These are phyloP conservation scores for Oreochromis grahami DNA, from an alignment of 2,797 vertebrate species.

Conservation along the genomic window DNA sequence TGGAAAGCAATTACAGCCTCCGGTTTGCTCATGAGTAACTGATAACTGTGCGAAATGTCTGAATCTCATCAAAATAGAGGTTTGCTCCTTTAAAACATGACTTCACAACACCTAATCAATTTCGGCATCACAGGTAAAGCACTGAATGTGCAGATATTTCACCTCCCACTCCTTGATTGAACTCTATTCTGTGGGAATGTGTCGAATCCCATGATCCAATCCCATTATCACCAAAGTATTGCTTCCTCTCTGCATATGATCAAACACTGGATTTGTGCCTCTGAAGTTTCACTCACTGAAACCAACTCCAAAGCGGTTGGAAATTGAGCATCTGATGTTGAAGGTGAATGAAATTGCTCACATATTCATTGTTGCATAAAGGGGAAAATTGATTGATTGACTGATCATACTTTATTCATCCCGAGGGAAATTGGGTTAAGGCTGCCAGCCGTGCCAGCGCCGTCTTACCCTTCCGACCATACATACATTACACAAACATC, in stretches of 20 bases:
- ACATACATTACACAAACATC: no score
- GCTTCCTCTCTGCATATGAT: conserved; percentile 33
- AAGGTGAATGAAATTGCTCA: conserved; percentile 48
- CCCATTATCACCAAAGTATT: conserved; percentile 43
- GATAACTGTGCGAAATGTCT: conserved; percentile 43
- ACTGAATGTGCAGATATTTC: conserved; percentile 8
- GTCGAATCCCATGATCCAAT: conserved; percentile 44
- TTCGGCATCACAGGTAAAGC: conserved; percentile 34
- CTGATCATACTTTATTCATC: no score
- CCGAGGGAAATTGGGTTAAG: no score
- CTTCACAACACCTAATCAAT: conserved; percentile 34
- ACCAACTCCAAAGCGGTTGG: conserved; percentile 32
- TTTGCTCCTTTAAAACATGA: conserved; percentile 27
- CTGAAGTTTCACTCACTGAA: conserved; percentile 46
- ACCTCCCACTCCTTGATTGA: conserved; percentile 9
- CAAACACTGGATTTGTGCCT: conserved; percentile 42
- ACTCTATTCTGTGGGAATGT: not conserved
- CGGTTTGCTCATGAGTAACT: conserved; percentile 43
- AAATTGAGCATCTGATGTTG: conserved; percentile 41
- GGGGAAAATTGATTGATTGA: no score
- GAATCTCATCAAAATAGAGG: conserved; percentile 34
- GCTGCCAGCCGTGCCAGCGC: no score
- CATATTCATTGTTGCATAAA: conserved; percentile 11
- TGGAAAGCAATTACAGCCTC: conserved; percentile 66
- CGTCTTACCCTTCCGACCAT: no score